Conservation (phyloP, 2,888 invertebrate species). For the Mythimna lalbum region DNA sequence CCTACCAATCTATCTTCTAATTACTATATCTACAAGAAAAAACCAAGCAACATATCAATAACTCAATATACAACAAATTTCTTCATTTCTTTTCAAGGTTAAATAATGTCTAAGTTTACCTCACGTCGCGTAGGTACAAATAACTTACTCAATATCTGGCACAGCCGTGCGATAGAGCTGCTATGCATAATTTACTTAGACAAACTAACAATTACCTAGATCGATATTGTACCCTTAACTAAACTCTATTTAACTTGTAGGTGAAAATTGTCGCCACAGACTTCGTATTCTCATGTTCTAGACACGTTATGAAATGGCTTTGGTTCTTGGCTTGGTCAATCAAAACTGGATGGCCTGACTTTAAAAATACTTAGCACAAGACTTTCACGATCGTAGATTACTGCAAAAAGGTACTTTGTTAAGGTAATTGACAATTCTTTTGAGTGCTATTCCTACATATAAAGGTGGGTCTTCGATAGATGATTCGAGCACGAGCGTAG, state of each 20-base stretch:
- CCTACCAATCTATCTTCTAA: no score
- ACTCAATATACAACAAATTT: not conserved
- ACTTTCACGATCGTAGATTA: constrained; percentile 21
- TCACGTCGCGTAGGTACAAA: not conserved
- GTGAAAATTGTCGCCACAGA: constrained; percentile 22
- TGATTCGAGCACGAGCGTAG: no score
- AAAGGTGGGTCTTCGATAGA: not conserved
- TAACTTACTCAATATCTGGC: not conserved
- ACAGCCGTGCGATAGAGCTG: not conserved
- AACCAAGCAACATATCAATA: not conserved
- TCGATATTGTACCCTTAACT: constrained; percentile 24
- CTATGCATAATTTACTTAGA: constrained; percentile 38
- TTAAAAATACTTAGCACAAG: constrained; percentile 6
- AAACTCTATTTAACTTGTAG: constrained; percentile 21
- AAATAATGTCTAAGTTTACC: constrained; percentile 12
- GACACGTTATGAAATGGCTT: not conserved
- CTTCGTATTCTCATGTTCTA: not conserved
- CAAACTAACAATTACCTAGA: constrained; percentile 23
- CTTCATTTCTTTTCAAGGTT: not conserved
- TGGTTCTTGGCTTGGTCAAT: not conserved
- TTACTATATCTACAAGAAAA: not conserved
- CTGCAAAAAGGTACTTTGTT: constrained; percentile 9
- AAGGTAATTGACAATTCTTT: constrained; percentile 12
- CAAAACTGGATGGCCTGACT: constrained; percentile 3
- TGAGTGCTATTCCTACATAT: constrained; percentile 22